A percentile compares a stretch with the other conserved stretches of the same genome.
Evolutionary conservation across 2,797 vertebrate species (phyloP).

Genomic region (Phoebastria nigripes): DNA sequence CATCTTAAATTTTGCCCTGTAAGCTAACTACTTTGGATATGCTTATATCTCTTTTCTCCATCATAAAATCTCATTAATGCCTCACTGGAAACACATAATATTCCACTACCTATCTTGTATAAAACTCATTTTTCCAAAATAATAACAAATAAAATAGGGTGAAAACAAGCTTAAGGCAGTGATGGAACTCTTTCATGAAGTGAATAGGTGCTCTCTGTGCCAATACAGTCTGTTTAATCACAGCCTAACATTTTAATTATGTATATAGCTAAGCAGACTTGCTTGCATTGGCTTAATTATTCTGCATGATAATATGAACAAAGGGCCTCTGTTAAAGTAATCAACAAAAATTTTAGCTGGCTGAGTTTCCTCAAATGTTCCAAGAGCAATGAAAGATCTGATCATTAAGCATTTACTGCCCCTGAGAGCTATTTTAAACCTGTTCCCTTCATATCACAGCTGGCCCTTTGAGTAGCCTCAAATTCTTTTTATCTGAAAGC

Average conservation of each 20-base stretch:
- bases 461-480: slow-evolving; percentile 58
- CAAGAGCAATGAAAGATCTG: slow-evolving; percentile 61
- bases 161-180: background rate
- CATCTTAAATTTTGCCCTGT: background rate
- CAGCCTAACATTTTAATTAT: slow-evolving; percentile 68
- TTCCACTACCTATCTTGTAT: background rate
- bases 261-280: slow-evolving; percentile 36
- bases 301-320: slow-evolving; percentile 71
- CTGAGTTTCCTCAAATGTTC: slow-evolving; percentile 66
- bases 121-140: background rate
- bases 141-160: background rate
- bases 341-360: slow-evolving; percentile 60
- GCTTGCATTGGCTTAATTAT: slow-evolving; percentile 69
- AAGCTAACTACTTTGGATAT: background rate
- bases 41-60: background rate
- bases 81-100: background rate
- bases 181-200: background rate
- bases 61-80: background rate
- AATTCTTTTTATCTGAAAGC: slow-evolving; percentile 65
- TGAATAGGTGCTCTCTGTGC: slow-evolving; percentile 30
- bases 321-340: slow-evolving; percentile 70
- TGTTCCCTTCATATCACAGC: slow-evolving; percentile 64
- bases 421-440: slow-evolving; percentile 68
- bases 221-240: slow-evolving; percentile 13
- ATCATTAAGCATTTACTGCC: slow-evolving; percentile 73